Evolutionary conservation across 2,797 vertebrate genomes (phyloP), one percentile per base, ranked within the genome.

Genomic region (Mus caroli): DNA sequence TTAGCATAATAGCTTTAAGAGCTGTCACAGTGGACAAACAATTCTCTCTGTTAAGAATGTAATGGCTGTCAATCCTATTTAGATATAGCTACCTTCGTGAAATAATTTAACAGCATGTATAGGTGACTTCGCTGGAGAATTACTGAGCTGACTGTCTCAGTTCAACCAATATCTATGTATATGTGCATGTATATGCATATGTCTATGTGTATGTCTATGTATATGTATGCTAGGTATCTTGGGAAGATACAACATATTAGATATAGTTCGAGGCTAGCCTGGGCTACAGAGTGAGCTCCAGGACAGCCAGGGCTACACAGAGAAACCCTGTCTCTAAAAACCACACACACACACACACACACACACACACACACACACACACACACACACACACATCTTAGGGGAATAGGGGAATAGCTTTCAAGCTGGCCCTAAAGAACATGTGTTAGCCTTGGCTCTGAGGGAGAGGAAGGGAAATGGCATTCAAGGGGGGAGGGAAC

Each of bases 21-120:
- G 37, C 50, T 87, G 54, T 37, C n/a, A 56, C 13, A 40, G 85
- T 73, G n/a, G 34, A 87, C 34, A 71, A 56, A 73, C 34, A 54
- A 40, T 37, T 71, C 7, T 54, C 50, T 71, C 7, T 52, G 54
- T 87, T 24, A 87, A 54, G 34, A 85, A 24, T 52, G 24, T 20
- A 52, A 26, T 52, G 43, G 60, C 40, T 78, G 26, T 54, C 12
- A 71, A 64, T 85, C 20, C 10, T 88, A 60, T 86, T 75, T 92
- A 91, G 95, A 95, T 60, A 88, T 20, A 96, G 3, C 91, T 80
- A 79, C 31, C 26, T 93, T 46, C 31, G 67, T 73, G 88, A 95
- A 93, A 69, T 73, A 43, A 91, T 67, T 94, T 90, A 95, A 71
- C 8, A 82, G 58, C 20, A 20, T n/a, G 17, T 12, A 6, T 89